Conservation (phyloP, 64 coral and sea anemone species). For the Actinia tenebrosa region DNA sequence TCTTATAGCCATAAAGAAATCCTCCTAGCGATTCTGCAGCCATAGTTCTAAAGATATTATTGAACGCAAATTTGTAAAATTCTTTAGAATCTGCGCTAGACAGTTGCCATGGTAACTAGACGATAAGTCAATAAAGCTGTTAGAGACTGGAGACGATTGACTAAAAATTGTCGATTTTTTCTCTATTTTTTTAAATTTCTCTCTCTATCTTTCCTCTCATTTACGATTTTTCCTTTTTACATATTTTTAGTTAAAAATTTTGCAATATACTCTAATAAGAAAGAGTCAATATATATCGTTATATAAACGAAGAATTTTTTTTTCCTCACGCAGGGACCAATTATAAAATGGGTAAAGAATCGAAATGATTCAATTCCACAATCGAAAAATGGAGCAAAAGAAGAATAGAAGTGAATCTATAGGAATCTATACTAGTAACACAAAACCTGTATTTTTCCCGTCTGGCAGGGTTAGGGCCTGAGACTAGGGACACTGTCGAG, state of each 20-base stretch:
- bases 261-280: no score
- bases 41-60: slow-evolving; percentile 26
- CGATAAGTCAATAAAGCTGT: not conserved
- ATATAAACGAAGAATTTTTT: no score
- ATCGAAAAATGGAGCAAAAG: not conserved
- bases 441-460: not conserved
- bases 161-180: no score
- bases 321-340: no score
- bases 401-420: not conserved
- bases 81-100: not conserved
- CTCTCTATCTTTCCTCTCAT: no score
- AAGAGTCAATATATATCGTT: no score
- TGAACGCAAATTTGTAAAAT: not conserved
- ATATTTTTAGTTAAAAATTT: no score
- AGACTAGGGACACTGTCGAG: slow-evolving; percentile 1
- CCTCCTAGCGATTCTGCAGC: slow-evolving; percentile 81
- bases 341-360: no score
- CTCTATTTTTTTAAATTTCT: no score
- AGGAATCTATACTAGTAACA: not conserved
- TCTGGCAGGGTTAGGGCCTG: not conserved
- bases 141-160: not conserved
- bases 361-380: no score
- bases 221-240: no score
- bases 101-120: slow-evolving; percentile 6
- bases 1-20: slow-evolving; percentile 77